Evolutionary conservation across 2,888 invertebrate species (phyloP).

Genomic region (Steinernema scapterisci): DNA sequence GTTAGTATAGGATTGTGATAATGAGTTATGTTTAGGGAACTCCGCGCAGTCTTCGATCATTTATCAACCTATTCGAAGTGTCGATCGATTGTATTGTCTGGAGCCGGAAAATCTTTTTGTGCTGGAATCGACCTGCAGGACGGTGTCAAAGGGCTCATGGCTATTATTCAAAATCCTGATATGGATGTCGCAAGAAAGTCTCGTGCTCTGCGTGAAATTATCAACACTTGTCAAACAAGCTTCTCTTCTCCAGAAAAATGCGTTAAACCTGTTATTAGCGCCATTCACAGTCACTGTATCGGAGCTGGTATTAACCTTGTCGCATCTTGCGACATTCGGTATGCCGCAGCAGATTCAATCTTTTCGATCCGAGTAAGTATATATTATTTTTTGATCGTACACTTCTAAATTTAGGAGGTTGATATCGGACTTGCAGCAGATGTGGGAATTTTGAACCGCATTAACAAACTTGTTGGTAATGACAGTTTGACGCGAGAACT

Average conservation of each 20-base stretch:
- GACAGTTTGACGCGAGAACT: slow-evolving; percentile 85
- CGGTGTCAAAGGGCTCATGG: slow-evolving; percentile 37
- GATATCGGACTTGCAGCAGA: slow-evolving; percentile 86
- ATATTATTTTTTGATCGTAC: not conserved
- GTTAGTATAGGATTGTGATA: not conserved
- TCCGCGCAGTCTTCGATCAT: slow-evolving; percentile 79
- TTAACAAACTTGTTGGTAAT: slow-evolving; percentile 84
- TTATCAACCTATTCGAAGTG: slow-evolving; percentile 80
- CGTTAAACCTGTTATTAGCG: slow-evolving; percentile 85
- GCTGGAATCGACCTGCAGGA: slow-evolving; percentile 79
- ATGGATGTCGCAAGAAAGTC: slow-evolving; percentile 46
- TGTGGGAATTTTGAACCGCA: slow-evolving; percentile 87
- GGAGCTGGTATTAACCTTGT: slow-evolving; percentile 89
- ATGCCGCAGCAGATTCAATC: slow-evolving; percentile 86
- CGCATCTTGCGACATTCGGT: slow-evolving; percentile 86
- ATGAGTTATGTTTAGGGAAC: slow-evolving; percentile 73
- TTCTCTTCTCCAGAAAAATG: slow-evolving; percentile 84
- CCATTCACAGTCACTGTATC: slow-evolving; percentile 84
- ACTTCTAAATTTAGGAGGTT: slow-evolving; percentile 72
- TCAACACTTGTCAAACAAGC: slow-evolving; percentile 78
- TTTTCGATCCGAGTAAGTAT: slow-evolving; percentile 79
- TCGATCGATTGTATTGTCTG: slow-evolving; percentile 83
- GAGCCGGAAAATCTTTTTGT: slow-evolving; percentile 82
- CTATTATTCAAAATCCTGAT: not conserved
- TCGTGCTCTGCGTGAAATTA: slow-evolving; percentile 65